Evolutionary conservation across 64 coral and sea anemone species (phyloP), one percentile per base, ranked within the genome.

Genomic region (Porites australiensis): DNA sequence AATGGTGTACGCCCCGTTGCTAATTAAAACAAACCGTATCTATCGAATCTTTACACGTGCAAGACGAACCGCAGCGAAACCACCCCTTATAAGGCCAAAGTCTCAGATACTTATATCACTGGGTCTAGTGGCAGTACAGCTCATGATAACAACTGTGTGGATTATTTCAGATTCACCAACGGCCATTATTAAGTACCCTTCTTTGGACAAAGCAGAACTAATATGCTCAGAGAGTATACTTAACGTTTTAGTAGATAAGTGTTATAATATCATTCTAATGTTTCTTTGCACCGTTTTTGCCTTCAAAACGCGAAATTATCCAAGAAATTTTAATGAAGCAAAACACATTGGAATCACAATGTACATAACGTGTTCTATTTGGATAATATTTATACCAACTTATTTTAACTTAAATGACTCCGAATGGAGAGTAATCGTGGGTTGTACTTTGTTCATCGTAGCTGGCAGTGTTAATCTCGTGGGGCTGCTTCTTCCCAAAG

Each of bases 321-420:
- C 98, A 12, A 93, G 94, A 23, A 99, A 99, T 53, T 99, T 99
- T 49, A 99, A 99, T 73, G 98, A 99, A 83, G 98, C 98, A 54
- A 96, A 96, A 48, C 87, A 92, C 16, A 99, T 99, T 67, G 98
- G 91, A 4, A 92, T 99, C 58, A 99, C 94, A 50, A 82, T 99
- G 91, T 99, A 99, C 68, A 58, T 99, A 1, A 99, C 94, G 2
- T 99, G 98, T 86, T 90, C 94, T 6, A 71, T 96, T 0, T 99
- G 98, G 98, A 76, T 99, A 2, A 77, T 96, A 68, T 99, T 94
- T 75, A 15, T 99, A 6, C 88, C 98, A 13, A 99, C 88, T 16
- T 90, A 81, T 27, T 74, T 92, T 8, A 99, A 99, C 70, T 77
- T 85, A 6, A 77, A 72, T 45, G 61, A 72, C 12, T 60, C 90